A percentile compares a stretch with the other conserved stretches of the same genome.
Evolutionary conservation across 2,888 invertebrate genomes (phyloP).

Genomic region (Caenorhabditis zanzibari): DNA sequence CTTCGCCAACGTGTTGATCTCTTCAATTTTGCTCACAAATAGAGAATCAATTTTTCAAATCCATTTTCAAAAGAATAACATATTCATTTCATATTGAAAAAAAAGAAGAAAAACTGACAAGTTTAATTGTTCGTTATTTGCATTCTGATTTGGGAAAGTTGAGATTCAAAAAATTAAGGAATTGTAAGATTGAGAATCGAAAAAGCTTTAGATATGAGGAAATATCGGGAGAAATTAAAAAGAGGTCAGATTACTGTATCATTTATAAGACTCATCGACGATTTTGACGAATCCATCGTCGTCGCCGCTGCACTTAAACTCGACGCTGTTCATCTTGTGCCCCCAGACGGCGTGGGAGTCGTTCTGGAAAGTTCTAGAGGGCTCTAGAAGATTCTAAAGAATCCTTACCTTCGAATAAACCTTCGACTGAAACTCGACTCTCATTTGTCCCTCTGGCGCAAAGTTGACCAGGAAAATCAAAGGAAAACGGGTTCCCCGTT

Average conservation of each 20-base stretch:
- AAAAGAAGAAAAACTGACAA: no score
- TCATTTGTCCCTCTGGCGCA: conserved; percentile 51
- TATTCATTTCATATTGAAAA: no score
- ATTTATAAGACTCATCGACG: conserved; percentile 69
- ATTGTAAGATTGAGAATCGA: no score
- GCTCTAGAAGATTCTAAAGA: not conserved
- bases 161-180: no score
- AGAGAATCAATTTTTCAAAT: no score
- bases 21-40: no score
- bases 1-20: not conserved
- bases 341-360: conserved; percentile 78
- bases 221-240: not conserved
- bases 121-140: no score
- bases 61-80: no score
- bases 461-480: conserved; percentile 49
- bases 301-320: conserved; percentile 74
- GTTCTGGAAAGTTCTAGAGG: conserved; percentile 58
- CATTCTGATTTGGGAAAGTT: no score
- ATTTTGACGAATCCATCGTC: conserved; percentile 70
- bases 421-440: conserved; percentile 62
- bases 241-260: not conserved
- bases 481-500: conserved; percentile 52
- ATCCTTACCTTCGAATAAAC: conserved; percentile 45
- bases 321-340: conserved; percentile 75
- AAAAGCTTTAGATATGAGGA: not conserved